A percentile compares a stretch with the other conserved stretches of the same genome.
phyloP scores from a whole-genome alignment of 2,113 vertebrate species.

The Ovis canadensis region DNA sequence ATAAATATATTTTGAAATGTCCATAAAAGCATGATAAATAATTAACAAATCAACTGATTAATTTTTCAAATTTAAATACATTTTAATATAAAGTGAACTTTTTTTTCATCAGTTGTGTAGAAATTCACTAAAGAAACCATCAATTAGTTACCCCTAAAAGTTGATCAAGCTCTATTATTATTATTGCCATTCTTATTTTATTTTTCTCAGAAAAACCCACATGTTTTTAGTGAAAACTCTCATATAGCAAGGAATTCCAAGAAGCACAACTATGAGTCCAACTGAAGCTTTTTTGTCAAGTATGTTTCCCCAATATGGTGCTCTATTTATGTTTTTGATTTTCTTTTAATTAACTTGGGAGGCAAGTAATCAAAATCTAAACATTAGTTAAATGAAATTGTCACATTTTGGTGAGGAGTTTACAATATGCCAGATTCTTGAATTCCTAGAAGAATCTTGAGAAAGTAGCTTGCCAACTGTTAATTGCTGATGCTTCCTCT shows the following conservation, averaged over 20 bases:
- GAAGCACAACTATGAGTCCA: neutral
- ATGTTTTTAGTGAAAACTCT: neutral
- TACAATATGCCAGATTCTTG: neutral
- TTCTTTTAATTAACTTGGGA: neutral
- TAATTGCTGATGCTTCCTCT: neutral
- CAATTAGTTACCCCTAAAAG: neutral
- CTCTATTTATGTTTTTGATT: neutral
- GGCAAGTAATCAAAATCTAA: neutral
- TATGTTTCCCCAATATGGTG: neutral
- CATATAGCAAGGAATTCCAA: neutral
- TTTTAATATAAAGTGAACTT: neutral
- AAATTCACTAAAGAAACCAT: neutral
- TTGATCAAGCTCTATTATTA: neutral
- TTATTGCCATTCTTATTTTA: neutral
- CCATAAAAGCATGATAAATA: neutral
- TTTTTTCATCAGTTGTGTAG: neutral
- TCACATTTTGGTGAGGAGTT: neutral
- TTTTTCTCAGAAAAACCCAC: neutral
- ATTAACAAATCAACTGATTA: neutral
- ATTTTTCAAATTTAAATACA: neutral
- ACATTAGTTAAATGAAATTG: neutral
- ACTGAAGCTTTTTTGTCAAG: neutral
- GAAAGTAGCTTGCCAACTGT: neutral
- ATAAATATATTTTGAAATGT: neutral
- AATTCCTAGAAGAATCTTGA: neutral